Base-by-base conservation (phyloP, 2,113 vertebrate species). In the Ophthalmolycus amberensis region DNA sequence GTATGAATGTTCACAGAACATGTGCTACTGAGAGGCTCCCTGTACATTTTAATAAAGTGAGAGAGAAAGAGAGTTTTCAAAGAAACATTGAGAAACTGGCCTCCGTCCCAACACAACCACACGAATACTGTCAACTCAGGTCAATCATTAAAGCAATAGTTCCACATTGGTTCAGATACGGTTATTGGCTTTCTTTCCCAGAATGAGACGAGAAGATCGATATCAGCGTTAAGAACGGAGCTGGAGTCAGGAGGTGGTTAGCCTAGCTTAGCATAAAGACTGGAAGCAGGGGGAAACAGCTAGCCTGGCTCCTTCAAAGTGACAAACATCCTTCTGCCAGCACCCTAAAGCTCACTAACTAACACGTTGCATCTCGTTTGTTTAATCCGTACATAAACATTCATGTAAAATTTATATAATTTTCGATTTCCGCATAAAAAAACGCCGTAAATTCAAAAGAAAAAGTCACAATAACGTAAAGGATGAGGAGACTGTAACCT, bases 81-180 rank as follows among this genome's bases (percentile, higher is more conserved):
- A 9, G 58, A 75, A 71, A 59, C 38, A 18, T 6, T 65, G n/a
- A n/a, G 48, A 29, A 73, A 15, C 71, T 71, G 76, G 69, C 63
- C 3, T 29, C 18, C 2, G 12, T 34, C 62, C 27, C 70, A 0
- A 29, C 59, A 6, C 1, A 18, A 63, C 78, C 69, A 18, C 74
- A 64, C 22, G 34, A 34, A 34, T 34, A 34, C 34, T 16, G 25
- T 70, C n/a, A 29, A 3, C 42, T 38, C 22, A 8, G 52, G 10
- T 59, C 8, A 37, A 5, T 50, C 25, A 32, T 60, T n/a, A 14
- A 56, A 69, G 25, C 42, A 11, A 25, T 4, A 48, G 15, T 48
- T 48, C 15, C 44, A 48, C 10, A 16, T 50, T 25, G 7, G 12
- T 6, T 2, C 3, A 22, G 14, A 50, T 12, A 5, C 18, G 46